These are phyloP conservation scores for Myotis myotis DNA, from an alignment of 2,797 vertebrate genomes.

Conservation along the genomic window DNA sequence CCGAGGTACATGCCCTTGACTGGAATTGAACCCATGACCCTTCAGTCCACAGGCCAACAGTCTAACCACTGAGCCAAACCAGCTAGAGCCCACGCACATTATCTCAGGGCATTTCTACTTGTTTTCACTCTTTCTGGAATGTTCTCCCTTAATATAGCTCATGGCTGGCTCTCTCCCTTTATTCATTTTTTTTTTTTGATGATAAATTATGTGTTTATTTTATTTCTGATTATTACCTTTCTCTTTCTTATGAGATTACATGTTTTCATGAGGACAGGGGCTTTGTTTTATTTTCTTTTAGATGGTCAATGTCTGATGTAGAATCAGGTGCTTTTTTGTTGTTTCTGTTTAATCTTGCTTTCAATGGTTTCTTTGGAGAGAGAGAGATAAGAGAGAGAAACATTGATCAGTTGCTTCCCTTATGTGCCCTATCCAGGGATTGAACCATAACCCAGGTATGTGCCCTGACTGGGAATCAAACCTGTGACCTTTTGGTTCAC, in stretches of 20 bases:
- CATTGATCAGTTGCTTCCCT: too few species aligned
- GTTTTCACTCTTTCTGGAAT: background rate
- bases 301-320: background rate
- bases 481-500: too few species aligned
- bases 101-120: background rate
- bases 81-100: background rate
- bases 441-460: too few species aligned
- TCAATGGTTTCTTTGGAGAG: too few species aligned
- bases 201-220: background rate
- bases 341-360: too few species aligned
- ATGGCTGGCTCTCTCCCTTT: background rate
- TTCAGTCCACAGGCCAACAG: too few species aligned
- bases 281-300: background rate
- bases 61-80: too few species aligned
- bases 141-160: background rate
- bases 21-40: too few species aligned
- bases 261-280: background rate
- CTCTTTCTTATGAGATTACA: background rate
- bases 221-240: background rate
- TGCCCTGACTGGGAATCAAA: too few species aligned
- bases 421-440: too few species aligned
- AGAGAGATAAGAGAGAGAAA: too few species aligned
- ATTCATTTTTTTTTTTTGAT: background rate
- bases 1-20: too few species aligned
- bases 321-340: background rate